Percentiles rank a stretch among this genome's conserved stretches.
Evolutionary conservation across 2,888 invertebrate genomes (phyloP).

Genomic region (Drosophila quinaria): DNA sequence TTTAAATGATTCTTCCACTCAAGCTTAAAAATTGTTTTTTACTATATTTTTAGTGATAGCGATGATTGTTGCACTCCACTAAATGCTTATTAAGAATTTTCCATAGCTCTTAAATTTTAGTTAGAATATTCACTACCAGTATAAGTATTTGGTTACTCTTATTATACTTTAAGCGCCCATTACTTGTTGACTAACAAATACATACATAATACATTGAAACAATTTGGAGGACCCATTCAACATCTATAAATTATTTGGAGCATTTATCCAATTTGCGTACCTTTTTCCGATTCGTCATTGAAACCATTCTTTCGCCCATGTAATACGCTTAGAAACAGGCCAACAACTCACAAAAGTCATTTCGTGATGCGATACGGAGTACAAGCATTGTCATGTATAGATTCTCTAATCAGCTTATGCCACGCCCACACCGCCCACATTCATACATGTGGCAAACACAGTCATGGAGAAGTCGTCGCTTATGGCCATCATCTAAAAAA

Average conservation of each 20-base stretch:
- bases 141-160: neutral
- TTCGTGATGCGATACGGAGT: conserved; percentile 12
- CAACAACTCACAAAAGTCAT: conserved; percentile 22
- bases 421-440: conserved; percentile 16
- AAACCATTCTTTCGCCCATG: conserved; percentile 20
- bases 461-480: conserved; percentile 20
- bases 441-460: conserved; percentile 28
- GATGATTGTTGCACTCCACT: neutral
- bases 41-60: neutral
- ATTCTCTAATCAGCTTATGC: conserved; percentile 53
- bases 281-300: conserved; percentile 8
- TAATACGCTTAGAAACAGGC: conserved; percentile 44
- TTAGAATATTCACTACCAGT: neutral
- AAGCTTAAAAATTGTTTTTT: neutral
- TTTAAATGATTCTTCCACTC: neutral
- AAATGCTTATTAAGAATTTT: neutral
- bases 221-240: neutral
- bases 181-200: neutral
- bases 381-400: conserved; percentile 29
- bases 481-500: conserved; percentile 6
- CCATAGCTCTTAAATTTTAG: neutral
- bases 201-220: conserved; percentile 6
- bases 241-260: neutral
- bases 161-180: neutral
- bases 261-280: conserved; percentile 28